Evolutionary conservation across 2,888 invertebrate species (phyloP).

Genomic region (Polietes domitor): DNA sequence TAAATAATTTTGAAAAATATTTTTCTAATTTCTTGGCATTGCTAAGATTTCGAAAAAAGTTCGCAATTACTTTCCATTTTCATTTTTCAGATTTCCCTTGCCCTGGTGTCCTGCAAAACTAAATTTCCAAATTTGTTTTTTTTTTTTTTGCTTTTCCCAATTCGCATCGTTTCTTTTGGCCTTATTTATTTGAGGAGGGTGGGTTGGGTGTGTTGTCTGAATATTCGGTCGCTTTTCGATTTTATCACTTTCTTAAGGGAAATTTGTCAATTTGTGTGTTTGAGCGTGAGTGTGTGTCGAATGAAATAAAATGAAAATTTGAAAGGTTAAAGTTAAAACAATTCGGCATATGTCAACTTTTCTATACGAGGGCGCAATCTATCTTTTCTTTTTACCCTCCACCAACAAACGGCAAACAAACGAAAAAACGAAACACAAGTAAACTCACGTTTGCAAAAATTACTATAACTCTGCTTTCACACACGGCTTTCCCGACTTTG

Average conservation of each 20-base stretch:
- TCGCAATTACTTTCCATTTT: too few species aligned
- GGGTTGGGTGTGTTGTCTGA: background rate
- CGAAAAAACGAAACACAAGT: slow-evolving; percentile 47
- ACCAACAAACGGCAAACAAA: slow-evolving; percentile 9
- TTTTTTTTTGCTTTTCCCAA: background rate
- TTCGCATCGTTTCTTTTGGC: background rate
- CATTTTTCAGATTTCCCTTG: too few species aligned
- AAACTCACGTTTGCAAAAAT: slow-evolving; percentile 59
- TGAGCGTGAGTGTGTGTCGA: background rate
- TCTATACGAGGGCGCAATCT: slow-evolving; percentile 74
- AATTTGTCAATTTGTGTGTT: slow-evolving; percentile 10
- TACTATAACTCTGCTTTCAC: slow-evolving; percentile 49
- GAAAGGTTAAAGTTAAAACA: slow-evolving; percentile 67
- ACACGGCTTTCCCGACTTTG: slow-evolving; percentile 30
- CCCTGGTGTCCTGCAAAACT: too few species aligned
- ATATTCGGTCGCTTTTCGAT: background rate
- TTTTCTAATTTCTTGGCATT: too few species aligned
- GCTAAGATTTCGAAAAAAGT: too few species aligned
- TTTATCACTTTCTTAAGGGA: slow-evolving; percentile 7
- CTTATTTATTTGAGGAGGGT: background rate
- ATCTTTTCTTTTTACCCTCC: slow-evolving; percentile 48
- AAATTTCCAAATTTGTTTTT: background rate
- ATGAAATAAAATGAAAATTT: slow-evolving; percentile 19
- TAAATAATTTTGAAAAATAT: too few species aligned
- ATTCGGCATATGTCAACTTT: slow-evolving; percentile 73